A percentile compares a stretch with the other conserved stretches of the same genome.
Evolutionary conservation across 2,113 vertebrate species (phyloP).

Genomic region (Hyla sarda): DNA sequence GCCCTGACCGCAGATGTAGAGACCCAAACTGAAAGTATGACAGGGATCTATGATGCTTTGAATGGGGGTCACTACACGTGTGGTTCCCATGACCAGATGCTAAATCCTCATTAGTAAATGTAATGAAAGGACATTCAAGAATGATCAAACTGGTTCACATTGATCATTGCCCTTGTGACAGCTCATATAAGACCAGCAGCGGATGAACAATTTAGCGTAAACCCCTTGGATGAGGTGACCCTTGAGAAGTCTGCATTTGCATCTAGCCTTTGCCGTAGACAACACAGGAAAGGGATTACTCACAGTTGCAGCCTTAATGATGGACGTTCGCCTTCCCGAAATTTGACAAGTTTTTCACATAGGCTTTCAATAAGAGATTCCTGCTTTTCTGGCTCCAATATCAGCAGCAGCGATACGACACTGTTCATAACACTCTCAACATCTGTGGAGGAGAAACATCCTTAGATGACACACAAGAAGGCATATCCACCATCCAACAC

Average conservation of each 20-base stretch:
- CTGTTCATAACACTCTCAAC: conserved; percentile 98
- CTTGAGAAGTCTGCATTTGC: neutral
- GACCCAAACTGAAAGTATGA: too few species aligned
- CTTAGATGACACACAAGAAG: neutral
- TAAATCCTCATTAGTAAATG: too few species aligned
- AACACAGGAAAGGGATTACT: conserved; percentile 66
- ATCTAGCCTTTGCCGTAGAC: neutral
- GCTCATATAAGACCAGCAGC: too few species aligned
- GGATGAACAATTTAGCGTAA: too few species aligned
- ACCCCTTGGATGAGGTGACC: neutral
- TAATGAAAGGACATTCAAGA: too few species aligned
- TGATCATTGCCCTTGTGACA: too few species aligned
- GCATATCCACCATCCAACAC: neutral
- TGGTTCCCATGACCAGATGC: too few species aligned
- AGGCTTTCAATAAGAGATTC: conserved; percentile 93
- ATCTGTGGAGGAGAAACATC: conserved; percentile 72
- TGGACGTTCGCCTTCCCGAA: conserved; percentile 93
- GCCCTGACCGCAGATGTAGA: too few species aligned
- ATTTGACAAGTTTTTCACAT: conserved; percentile 96
- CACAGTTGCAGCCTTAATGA: conserved; percentile 95
- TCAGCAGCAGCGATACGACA: conserved; percentile 92
- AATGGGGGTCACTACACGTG: too few species aligned
- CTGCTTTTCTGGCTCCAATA: conserved; percentile 95
- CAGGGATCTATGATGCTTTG: too few species aligned
- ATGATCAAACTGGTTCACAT: too few species aligned